phyloP scores from a whole-genome alignment of 2,888 invertebrate species.

The Chloromyia formosa region DNA sequence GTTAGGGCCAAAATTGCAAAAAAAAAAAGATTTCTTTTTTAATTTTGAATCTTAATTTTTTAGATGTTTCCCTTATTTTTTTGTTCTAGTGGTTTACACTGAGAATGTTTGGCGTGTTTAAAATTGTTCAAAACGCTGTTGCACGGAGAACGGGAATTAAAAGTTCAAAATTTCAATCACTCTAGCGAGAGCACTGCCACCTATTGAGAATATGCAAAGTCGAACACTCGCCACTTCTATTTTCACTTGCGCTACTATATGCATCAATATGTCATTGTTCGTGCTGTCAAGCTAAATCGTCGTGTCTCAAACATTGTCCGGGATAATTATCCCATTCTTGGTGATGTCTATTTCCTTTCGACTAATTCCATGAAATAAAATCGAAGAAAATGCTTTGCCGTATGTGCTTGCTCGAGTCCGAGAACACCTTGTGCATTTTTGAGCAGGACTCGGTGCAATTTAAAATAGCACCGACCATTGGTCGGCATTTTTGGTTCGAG shows the following conservation, averaged over 20 bases:
- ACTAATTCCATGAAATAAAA: conserved; percentile 23
- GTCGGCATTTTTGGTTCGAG: conserved; percentile 47
- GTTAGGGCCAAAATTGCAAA: too few species aligned
- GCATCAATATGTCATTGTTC: conserved; percentile 34
- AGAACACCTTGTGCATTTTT: conserved; percentile 25
- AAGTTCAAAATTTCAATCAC: too few species aligned
- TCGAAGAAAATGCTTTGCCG: conserved; percentile 29
- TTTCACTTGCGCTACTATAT: background rate
- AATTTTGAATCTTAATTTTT: too few species aligned
- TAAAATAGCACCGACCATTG: conserved; percentile 40
- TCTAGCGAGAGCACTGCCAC: too few species aligned
- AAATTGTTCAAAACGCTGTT: too few species aligned
- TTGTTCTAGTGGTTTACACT: too few species aligned
- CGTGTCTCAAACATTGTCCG: conserved; percentile 28
- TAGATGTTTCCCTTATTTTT: too few species aligned
- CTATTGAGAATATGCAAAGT: background rate
- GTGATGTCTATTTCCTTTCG: conserved; percentile 21
- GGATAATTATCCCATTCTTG: conserved; percentile 15
- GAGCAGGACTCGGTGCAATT: conserved; percentile 9
- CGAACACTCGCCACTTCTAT: background rate
- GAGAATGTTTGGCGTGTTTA: too few species aligned
- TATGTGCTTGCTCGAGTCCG: conserved; percentile 29
- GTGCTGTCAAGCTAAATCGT: conserved; percentile 32
- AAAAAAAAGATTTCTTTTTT: too few species aligned
- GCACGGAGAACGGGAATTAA: too few species aligned